Evolutionary conservation across 2,888 invertebrate species (phyloP).

Genomic region (Eupithecia centaureata): DNA sequence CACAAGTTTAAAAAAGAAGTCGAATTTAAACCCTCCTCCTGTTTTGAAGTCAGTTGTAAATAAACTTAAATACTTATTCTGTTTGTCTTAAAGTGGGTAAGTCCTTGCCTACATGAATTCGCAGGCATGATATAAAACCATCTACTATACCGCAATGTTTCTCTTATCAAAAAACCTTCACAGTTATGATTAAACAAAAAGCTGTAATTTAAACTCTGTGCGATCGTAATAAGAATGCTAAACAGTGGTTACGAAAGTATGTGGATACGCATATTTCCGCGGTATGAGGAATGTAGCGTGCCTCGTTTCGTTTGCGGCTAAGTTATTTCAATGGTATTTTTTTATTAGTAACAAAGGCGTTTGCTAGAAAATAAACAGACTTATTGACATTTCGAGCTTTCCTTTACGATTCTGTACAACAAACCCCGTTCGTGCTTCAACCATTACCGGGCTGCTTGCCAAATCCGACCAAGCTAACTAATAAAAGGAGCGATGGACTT

Average conservation of each 20-base stretch:
- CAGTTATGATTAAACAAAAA: slow-evolving; percentile 17
- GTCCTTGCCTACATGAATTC: background rate
- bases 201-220: slow-evolving; percentile 21
- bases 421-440: slow-evolving; percentile 10
- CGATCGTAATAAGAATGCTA: slow-evolving; percentile 27
- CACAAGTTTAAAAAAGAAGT: too few species aligned
- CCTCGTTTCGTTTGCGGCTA: slow-evolving; percentile 67
- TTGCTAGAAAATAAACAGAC: slow-evolving; percentile 75
- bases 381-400: slow-evolving; percentile 72
- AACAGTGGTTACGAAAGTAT: slow-evolving; percentile 32
- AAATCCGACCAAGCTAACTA: accelerated
- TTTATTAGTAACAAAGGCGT: slow-evolving; percentile 72
- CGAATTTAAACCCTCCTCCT: too few species aligned
- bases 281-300: slow-evolving; percentile 68
- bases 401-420: slow-evolving; percentile 39
- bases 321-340: slow-evolving; percentile 74
- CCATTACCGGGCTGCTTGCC: slow-evolving; percentile 44
- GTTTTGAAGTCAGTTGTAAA: too few species aligned
- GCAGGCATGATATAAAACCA: slow-evolving; percentile 1
- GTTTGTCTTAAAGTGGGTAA: background rate
- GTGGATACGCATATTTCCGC: slow-evolving; percentile 64
- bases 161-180: slow-evolving; percentile 27
- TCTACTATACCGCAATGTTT: background rate
- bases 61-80: too few species aligned
- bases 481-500: slow-evolving; percentile 43